These are phyloP conservation scores for Lithophane leautieri DNA, from an alignment of 2,888 invertebrate genomes.

Conservation along the genomic window DNA sequence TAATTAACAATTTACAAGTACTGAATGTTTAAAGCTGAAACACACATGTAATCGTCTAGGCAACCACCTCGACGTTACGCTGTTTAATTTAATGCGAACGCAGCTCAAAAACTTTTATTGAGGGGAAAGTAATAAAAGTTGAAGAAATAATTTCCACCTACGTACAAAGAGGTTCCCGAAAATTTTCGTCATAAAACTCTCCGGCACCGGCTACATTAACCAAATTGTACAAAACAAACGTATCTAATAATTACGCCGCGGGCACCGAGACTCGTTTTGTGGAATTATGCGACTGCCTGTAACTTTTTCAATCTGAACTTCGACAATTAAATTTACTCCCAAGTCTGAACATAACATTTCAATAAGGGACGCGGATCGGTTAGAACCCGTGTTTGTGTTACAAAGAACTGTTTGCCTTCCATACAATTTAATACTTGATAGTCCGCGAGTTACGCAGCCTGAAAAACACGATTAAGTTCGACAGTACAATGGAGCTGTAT, in stretches of 20 bases:
- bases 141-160: conserved; percentile 80
- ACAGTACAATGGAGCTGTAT: conserved; percentile 70
- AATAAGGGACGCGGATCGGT: conserved; percentile 82
- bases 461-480: conserved; percentile 55
- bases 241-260: conserved; percentile 85
- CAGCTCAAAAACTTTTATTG: conserved; percentile 71
- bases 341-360: conserved; percentile 86
- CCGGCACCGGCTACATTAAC: conserved; percentile 80
- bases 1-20: conserved; percentile 59
- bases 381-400: conserved; percentile 69
- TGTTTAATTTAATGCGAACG: conserved; percentile 65
- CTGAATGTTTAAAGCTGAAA: conserved; percentile 59
- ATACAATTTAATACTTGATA: conserved; percentile 50
- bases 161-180: conserved; percentile 76
- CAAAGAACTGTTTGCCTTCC: conserved; percentile 60
- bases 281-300: conserved; percentile 85
- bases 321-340: conserved; percentile 88
- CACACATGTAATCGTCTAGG: conserved; percentile 56
- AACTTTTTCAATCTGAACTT: conserved; percentile 90
- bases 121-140: conserved; percentile 76
- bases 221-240: conserved; percentile 87
- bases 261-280: conserved; percentile 79
- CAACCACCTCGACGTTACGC: conserved; percentile 51
- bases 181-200: conserved; percentile 81
- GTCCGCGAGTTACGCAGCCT: conserved; percentile 37